Conservation (phyloP, 2,797 vertebrate genomes). For the Eidolon dupreanum region DNA sequence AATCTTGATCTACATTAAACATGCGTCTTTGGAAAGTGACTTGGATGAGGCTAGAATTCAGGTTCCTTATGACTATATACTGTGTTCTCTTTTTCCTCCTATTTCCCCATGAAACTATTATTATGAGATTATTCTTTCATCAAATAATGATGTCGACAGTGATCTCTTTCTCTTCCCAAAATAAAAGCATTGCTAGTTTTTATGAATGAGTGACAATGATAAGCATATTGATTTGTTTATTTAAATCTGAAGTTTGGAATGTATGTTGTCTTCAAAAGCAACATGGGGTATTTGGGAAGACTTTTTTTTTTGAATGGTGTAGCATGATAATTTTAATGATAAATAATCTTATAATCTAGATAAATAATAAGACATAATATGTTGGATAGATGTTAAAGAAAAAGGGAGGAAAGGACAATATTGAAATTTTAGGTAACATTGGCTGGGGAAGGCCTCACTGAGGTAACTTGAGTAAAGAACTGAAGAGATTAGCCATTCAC, state of each 20-base stretch:
- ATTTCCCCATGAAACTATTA: background rate
- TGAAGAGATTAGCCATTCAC: background rate
- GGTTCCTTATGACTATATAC: background rate
- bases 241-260: constrained; percentile 29
- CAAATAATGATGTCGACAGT: background rate
- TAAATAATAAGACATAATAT: background rate
- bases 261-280: constrained; percentile 13
- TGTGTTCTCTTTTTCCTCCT: background rate
- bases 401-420: background rate
- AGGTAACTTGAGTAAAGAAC: background rate
- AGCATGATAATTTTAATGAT: background rate
- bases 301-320: background rate
- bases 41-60: constrained; percentile 9
- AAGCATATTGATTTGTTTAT: background rate
- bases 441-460: background rate
- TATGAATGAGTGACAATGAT: background rate
- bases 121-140: background rate
- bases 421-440: constrained; percentile 1
- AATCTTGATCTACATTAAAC: constrained; percentile 14
- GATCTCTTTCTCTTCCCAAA: background rate
- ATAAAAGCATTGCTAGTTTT: constrained; percentile 24
- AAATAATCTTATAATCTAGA: background rate
- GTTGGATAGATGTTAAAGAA: constrained; percentile 1
- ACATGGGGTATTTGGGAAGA: background rate
- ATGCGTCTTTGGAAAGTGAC: background rate